phyloP scores from a whole-genome alignment of 2,797 vertebrate species.

The Vespertilio murinus region DNA sequence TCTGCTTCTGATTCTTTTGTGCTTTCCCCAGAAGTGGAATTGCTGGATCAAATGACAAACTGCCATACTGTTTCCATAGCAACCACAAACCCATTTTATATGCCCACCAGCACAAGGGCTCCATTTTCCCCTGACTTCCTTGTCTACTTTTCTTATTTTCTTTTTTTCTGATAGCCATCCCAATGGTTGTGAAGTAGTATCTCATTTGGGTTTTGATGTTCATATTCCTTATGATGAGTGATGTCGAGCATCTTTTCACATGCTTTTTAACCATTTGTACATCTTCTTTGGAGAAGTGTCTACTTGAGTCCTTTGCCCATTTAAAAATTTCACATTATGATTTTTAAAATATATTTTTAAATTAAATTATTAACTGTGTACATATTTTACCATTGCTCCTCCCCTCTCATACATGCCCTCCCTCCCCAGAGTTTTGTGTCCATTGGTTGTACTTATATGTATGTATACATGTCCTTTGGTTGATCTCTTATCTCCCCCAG shows the following conservation, averaged over 20 bases:
- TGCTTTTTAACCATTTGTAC: background rate
- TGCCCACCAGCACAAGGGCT: background rate
- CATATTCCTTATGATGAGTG: background rate
- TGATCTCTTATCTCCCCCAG: too few relatives aligned
- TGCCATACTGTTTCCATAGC: accelerated
- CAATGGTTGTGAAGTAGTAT: background rate
- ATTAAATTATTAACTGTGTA: too few relatives aligned
- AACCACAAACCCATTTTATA: accelerated
- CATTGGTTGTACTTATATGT: too few relatives aligned
- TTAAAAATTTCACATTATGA: background rate
- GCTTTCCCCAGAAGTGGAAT: background rate
- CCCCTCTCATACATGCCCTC: too few relatives aligned
- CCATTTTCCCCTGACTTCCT: background rate
- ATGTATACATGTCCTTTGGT: too few relatives aligned
- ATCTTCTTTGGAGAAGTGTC: background rate
- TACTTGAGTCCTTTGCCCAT: background rate
- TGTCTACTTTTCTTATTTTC: accelerated
- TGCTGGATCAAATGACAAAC: background rate
- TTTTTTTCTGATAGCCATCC: too few relatives aligned
- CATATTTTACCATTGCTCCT: too few relatives aligned
- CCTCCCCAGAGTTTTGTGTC: too few relatives aligned
- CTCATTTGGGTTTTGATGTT: background rate
- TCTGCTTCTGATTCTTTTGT: background rate
- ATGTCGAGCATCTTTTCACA: background rate
- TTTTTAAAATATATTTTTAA: too few relatives aligned